Percentiles rank a stretch among this genome's conserved stretches.
phyloP scores from a whole-genome alignment of 1,140 invertebrate genomes.

The Harpegnathos saltator region DNA sequence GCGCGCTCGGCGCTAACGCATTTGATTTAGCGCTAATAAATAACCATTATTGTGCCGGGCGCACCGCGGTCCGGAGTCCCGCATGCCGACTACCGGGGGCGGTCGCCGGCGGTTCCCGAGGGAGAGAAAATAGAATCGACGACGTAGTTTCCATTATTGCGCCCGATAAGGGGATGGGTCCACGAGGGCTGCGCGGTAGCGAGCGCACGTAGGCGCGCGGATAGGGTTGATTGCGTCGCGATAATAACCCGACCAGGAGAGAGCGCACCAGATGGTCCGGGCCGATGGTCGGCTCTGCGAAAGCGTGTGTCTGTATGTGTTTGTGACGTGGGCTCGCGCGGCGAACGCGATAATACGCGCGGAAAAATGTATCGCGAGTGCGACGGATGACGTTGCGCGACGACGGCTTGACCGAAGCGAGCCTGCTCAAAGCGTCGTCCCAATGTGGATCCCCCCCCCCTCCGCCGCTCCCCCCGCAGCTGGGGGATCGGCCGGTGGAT shows the following conservation, averaged over 20 bases:
- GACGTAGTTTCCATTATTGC: conserved; percentile 85
- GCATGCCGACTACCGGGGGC: conserved; percentile 58
- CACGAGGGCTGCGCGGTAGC: conserved; percentile 51
- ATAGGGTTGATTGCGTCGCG: conserved; percentile 68
- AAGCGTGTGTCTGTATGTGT: too few species aligned
- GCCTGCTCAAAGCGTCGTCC: too few species aligned
- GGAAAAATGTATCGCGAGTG: conserved; percentile 4
- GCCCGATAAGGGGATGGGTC: conserved; percentile 68
- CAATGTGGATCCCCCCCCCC: too few species aligned
- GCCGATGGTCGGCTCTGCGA: conserved; percentile 10
- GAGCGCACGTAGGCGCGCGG: conserved; percentile 60
- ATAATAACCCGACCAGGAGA: conserved; percentile 63
- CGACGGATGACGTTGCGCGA: not conserved
- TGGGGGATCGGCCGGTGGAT: not conserved
- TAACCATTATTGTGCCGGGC: conserved; percentile 84
- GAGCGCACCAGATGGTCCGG: conserved; percentile 60
- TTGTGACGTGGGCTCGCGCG: too few species aligned
- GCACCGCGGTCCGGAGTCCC: conserved; percentile 42
- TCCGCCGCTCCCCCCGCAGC: too few species aligned
- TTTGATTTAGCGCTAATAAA: conserved; percentile 86
- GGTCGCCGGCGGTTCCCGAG: conserved; percentile 76
- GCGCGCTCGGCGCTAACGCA: conserved; percentile 79
- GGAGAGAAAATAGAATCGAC: conserved; percentile 86
- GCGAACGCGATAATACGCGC: not conserved
- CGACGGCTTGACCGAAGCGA: too few species aligned